These are phyloP conservation scores for Drosophila arizonae DNA, from an alignment of 1,140 invertebrate species.

Conservation along the genomic window DNA sequence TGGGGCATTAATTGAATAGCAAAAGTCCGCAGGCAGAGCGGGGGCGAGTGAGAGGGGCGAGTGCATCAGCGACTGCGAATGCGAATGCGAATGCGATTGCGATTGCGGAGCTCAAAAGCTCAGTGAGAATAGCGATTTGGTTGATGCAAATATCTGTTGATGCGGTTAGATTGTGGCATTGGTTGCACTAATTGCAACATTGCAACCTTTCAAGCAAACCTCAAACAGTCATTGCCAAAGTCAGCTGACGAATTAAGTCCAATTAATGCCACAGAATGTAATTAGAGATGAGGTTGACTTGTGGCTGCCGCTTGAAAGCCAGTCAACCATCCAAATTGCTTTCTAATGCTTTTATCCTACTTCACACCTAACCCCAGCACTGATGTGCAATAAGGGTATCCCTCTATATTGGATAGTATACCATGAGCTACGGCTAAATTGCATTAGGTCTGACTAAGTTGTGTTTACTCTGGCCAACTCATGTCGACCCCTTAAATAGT, in stretches of 20 bases:
- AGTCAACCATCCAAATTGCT: not conserved
- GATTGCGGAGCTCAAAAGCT: not conserved
- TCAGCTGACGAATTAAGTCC: not conserved
- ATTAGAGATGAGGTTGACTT: constrained; percentile 31
- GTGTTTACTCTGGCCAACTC: not conserved
- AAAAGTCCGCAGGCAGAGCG: constrained; percentile 13
- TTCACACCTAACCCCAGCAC: not conserved
- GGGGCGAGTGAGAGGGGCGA: not conserved
- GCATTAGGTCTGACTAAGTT: not conserved
- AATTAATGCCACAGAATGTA: constrained; percentile 56
- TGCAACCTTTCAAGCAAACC: constrained; percentile 3
- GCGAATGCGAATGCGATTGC: not conserved
- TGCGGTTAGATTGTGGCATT: constrained; percentile 45
- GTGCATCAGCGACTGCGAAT: not conserved
- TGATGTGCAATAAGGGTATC: too few species aligned
- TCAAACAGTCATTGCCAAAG: too few species aligned
- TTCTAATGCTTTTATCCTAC: not conserved
- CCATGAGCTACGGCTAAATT: too few species aligned
- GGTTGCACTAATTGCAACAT: constrained; percentile 49
- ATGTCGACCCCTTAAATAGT: too few species aligned
- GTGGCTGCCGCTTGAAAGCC: not conserved
- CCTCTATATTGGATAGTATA: not conserved
- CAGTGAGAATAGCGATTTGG: constrained; percentile 11
- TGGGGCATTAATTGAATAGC: constrained; percentile 56
- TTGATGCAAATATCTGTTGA: constrained; percentile 26